phyloP scores from a whole-genome alignment of 2,797 vertebrate species.

The Hafferia zeledoni region DNA sequence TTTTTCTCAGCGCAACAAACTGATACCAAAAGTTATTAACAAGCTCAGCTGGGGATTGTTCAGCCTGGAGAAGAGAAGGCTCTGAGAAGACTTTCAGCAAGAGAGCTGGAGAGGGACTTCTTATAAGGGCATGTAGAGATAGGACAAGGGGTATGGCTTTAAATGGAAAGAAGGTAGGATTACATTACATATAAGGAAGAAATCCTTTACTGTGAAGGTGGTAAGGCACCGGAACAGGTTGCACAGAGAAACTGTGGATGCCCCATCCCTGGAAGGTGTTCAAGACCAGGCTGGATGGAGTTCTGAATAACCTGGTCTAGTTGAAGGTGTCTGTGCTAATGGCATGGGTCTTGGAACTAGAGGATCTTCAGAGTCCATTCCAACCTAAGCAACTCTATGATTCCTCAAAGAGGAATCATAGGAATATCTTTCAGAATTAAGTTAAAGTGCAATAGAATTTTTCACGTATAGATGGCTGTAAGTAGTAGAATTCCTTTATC shows the following conservation, averaged over 20 bases:
- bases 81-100: neutral
- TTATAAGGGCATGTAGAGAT: neutral
- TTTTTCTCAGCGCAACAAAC: neutral
- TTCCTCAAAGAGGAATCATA: neutral
- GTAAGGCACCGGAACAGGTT: neutral
- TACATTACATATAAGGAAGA: neutral
- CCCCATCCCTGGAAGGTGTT: neutral
- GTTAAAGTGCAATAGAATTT: neutral
- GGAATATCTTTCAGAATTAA: neutral
- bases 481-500: neutral
- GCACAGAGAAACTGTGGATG: neutral
- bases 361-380: neutral
- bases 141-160: neutral
- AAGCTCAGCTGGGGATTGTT: neutral
- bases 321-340: neutral
- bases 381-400: neutral
- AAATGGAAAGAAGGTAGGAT: neutral
- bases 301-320: neutral
- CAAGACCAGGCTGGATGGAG: neutral
- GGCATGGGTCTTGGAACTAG: neutral
- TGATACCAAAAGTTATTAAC: neutral
- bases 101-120: neutral
- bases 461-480: neutral
- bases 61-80: neutral
- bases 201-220: neutral